phyloP scores from a whole-genome alignment of 2,113 vertebrate genomes.

The Zeus faber region DNA sequence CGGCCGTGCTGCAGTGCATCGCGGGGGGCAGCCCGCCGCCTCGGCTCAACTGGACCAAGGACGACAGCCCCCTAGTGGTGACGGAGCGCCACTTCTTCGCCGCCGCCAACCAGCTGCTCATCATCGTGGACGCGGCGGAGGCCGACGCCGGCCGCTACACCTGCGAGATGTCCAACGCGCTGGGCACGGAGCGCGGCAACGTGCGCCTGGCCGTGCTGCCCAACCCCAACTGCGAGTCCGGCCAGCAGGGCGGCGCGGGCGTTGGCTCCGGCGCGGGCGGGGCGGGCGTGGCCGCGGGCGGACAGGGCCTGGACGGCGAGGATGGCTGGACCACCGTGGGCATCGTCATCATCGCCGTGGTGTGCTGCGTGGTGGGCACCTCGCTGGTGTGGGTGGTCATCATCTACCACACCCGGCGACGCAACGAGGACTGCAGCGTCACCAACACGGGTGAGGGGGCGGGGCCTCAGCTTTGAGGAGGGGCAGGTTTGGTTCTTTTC shows the following conservation, averaged over 20 bases:
- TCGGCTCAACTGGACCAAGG: constrained; percentile 94
- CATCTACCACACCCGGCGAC: constrained; percentile 95
- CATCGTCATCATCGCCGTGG: constrained; percentile 95
- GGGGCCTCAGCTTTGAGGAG: too few species aligned
- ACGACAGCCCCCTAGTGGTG: constrained; percentile 85
- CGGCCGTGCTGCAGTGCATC: constrained; percentile 92
- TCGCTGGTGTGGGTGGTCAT: constrained; percentile 98
- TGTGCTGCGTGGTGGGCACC: constrained; percentile 98
- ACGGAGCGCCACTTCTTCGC: constrained; percentile 96
- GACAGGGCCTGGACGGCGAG: too few species aligned
- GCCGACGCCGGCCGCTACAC: constrained; percentile 91
- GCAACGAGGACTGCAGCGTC: constrained; percentile 92
- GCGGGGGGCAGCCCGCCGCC: constrained; percentile 91
- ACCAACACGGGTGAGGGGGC: constrained; percentile 89
- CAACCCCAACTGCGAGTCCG: constrained; percentile 89
- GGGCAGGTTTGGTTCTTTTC: too few species aligned
- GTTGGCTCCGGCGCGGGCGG: constrained; percentile 48
- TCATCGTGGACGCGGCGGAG: constrained; percentile 89
- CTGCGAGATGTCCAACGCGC: constrained; percentile 94
- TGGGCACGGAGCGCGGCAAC: constrained; percentile 90
- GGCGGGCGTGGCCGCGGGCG: constrained; percentile 44
- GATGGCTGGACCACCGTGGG: constrained; percentile 95
- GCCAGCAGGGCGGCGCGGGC: constrained; percentile 70
- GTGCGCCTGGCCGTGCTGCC: constrained; percentile 85
- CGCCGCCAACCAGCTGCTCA: constrained; percentile 92